Evolutionary conservation across 2,888 invertebrate species (phyloP).

Genomic region (Leucania comma): DNA sequence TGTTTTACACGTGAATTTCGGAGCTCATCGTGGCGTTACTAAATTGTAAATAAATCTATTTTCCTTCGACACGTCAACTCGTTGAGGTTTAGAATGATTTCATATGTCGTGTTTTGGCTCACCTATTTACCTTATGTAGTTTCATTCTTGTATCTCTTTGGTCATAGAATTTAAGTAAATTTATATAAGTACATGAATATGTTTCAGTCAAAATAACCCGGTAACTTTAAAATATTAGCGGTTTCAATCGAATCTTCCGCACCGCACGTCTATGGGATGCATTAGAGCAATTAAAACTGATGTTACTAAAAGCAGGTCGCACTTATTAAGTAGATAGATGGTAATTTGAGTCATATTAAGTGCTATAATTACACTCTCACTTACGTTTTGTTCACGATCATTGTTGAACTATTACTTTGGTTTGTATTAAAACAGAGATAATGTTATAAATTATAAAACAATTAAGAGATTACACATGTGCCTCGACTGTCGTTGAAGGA

Average conservation of each 20-base stretch:
- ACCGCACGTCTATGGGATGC: neutral
- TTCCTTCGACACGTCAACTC: neutral
- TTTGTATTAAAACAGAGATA: too few relatives aligned
- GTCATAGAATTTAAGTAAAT: neutral
- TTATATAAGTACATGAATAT: neutral
- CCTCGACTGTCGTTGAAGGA: too few relatives aligned
- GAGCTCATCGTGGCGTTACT: neutral
- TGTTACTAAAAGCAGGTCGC: slow-evolving; percentile 4
- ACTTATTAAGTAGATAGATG: slow-evolving; percentile 27
- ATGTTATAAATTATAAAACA: too few relatives aligned
- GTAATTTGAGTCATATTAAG: neutral
- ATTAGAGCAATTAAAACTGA: too few relatives aligned
- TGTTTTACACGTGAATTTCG: slow-evolving; percentile 4
- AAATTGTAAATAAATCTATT: slow-evolving; percentile 1
- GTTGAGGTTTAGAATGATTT: neutral
- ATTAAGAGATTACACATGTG: too few relatives aligned
- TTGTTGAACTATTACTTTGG: too few relatives aligned
- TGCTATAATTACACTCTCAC: neutral
- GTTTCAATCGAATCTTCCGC: slow-evolving; percentile 8
- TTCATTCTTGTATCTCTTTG: neutral
- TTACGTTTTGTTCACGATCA: neutral
- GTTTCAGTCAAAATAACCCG: slow-evolving; percentile 8
- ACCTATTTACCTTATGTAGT: neutral
- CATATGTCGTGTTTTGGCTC: neutral
- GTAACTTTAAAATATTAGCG: neutral